A percentile compares a stretch with the other conserved stretches of the same genome.
These are phyloP conservation scores for Catagonus wagneri DNA, from an alignment of 2,113 vertebrate species.

Conservation along the genomic window DNA sequence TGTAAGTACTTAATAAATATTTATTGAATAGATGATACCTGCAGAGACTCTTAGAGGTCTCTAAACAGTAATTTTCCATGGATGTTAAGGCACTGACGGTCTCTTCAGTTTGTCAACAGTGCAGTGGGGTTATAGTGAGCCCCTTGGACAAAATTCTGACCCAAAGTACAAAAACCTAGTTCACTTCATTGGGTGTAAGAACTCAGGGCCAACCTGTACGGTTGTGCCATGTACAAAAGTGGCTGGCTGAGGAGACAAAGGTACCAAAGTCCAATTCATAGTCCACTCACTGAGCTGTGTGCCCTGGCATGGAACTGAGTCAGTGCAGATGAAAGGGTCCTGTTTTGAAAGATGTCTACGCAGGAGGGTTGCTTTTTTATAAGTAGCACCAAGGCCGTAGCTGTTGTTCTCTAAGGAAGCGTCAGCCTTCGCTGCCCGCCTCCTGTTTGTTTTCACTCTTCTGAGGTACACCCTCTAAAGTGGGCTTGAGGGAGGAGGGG, in stretches of 20 bases:
- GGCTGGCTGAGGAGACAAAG: not conserved
- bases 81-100: not conserved
- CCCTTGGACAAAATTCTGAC: not conserved
- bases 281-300: not conserved
- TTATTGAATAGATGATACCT: slow-evolving; percentile 33
- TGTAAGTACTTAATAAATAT: slow-evolving; percentile 49
- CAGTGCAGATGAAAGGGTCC: not conserved
- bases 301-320: not conserved
- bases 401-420: not conserved
- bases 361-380: not conserved
- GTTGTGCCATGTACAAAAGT: not conserved
- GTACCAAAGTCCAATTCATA: not conserved
- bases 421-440: not conserved
- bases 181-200: not conserved
- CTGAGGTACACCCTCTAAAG: not conserved
- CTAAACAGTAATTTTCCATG: not conserved
- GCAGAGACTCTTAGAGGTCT: slow-evolving; percentile 4
- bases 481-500: not conserved
- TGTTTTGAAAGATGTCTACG: not conserved
- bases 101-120: not conserved
- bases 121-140: not conserved
- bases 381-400: not conserved
- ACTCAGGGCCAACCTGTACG: not conserved
- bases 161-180: not conserved
- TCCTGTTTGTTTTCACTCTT: not conserved